Base-by-base conservation (phyloP, 2,888 invertebrate genomes). In the Lasioglossum malachurum region DNA sequence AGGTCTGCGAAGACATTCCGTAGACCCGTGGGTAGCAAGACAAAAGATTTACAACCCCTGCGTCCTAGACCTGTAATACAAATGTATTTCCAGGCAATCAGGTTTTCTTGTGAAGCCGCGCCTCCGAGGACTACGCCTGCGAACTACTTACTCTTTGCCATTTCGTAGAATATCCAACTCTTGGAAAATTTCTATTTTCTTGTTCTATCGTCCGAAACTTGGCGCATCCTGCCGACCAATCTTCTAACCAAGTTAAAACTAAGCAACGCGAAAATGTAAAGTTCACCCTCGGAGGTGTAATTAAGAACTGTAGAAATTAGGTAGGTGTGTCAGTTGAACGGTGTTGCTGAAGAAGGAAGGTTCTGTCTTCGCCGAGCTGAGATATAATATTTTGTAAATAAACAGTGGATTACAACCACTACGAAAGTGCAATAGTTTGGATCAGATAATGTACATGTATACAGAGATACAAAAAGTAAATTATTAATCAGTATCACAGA, bases 241-340 rank as follows among this genome's bases (percentile, higher is more conserved):
- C 31, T 31, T 19, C 31, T 31, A 64, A 31, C 8, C 31, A 0
- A 64, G 19, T 64, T 64, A 64, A 64, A 31, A 64, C 64, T 31
- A 64, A 64, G 64, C 31, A 64, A 31, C 31, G 19, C 31, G 64
- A 19, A 19, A 64, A 64, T 64, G 64, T 64, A 31, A 64, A 64
- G 31, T 31, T 64, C 31, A 31, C 1, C 3, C 31, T 7, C 31
- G 31, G 64, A 31, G 31, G 64, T 31, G 31, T 64, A 64, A 64
- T 64, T 64, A 64, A 19, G 31, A 64, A 64, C 31, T 31, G 64
- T 31, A 31, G 64, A 64, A 64, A 64, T 64, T 64, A 64, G 64
- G 19, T 19, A 31, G 64, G 31, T n/a, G n/a, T n/a, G n/a, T 64
- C 31, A 3, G 16, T 16, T 16, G 31, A 31, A 31, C 64, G 3